A percentile compares a stretch with the other conserved stretches of the same genome.
Conservation (phyloP, 2,888 invertebrate genomes). For the Amblyjoppa fuscipennis region DNA sequence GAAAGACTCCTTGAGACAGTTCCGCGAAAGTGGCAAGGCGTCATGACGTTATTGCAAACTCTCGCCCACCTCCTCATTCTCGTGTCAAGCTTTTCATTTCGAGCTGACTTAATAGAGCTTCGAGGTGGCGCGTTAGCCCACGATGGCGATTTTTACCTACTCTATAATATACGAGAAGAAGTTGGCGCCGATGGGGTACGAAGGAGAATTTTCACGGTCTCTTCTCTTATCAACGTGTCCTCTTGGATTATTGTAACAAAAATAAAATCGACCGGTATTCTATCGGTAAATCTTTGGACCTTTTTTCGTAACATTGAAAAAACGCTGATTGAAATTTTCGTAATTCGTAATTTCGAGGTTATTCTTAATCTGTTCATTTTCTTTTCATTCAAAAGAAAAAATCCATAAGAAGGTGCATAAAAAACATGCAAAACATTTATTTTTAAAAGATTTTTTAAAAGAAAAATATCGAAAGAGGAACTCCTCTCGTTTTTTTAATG, state of each 20-base stretch:
- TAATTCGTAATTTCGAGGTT: too few species aligned
- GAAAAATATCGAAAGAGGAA: too few species aligned
- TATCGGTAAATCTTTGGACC: neutral
- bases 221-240: neutral
- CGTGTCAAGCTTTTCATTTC: slow-evolving; percentile 63
- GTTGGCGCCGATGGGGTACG: neutral
- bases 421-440: too few species aligned
- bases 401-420: too few species aligned
- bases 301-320: too few species aligned
- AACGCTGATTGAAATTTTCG: too few species aligned
- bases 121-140: slow-evolving; percentile 2
- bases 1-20: slow-evolving; percentile 50
- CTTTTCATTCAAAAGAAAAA: too few species aligned
- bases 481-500: too few species aligned
- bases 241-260: neutral
- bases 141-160: slow-evolving; percentile 15
- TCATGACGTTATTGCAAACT: slow-evolving; percentile 57
- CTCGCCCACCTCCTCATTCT: slow-evolving; percentile 49
- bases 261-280: neutral
- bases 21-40: slow-evolving; percentile 44
- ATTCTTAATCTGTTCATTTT: too few species aligned
- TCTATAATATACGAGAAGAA: slow-evolving; percentile 12
- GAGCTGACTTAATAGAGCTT: slow-evolving; percentile 50
- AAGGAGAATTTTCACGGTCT: neutral
- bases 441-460: too few species aligned